Percentiles rank a stretch among this genome's conserved stretches.
Evolutionary conservation across 2,113 vertebrate species (phyloP).

Genomic region (Oryzias melastigma): DNA sequence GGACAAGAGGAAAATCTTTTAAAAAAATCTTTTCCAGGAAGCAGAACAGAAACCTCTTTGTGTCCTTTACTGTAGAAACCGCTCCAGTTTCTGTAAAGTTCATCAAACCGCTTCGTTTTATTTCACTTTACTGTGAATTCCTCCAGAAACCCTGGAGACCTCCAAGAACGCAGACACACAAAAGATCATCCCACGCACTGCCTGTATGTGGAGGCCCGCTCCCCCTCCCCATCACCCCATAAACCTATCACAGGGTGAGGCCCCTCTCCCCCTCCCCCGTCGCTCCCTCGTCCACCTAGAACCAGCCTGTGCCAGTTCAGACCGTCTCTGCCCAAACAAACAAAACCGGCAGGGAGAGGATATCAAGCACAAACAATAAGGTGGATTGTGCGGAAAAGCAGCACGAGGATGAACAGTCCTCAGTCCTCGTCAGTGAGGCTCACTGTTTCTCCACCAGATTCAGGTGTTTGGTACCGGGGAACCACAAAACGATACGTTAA

Average conservation of each 20-base stretch:
- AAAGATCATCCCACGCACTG: constrained; percentile 6
- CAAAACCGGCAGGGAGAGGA: constrained; percentile 38
- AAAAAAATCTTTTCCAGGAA: too few relatives aligned
- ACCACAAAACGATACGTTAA: too few relatives aligned
- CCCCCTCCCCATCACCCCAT: constrained; percentile 30
- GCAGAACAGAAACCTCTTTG: constrained; percentile 4
- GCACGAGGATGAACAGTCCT: constrained; percentile 14
- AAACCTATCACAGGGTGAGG: constrained; percentile 55
- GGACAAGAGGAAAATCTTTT: too few relatives aligned
- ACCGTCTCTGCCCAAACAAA: constrained; percentile 67
- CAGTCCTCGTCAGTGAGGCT: neutral
- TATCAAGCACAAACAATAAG: constrained; percentile 17
- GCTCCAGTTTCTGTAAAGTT: too few relatives aligned
- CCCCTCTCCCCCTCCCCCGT: constrained; percentile 20
- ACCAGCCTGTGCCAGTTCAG: constrained; percentile 79
- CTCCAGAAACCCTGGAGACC: constrained; percentile 63
- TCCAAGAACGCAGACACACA: constrained; percentile 35
- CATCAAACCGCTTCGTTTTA: too few relatives aligned
- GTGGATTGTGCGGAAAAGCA: constrained; percentile 21
- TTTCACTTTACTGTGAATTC: constrained; percentile 44
- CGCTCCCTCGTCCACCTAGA: constrained; percentile 60
- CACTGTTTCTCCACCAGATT: too few relatives aligned
- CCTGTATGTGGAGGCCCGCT: constrained; percentile 21
- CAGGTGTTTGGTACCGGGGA: too few relatives aligned
- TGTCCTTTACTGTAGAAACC: constrained; percentile 10